Evolutionary conservation across 2,888 invertebrate species (phyloP), one percentile per base, ranked within the genome.

Genomic region (Yponomeuta plumbellus): DNA sequence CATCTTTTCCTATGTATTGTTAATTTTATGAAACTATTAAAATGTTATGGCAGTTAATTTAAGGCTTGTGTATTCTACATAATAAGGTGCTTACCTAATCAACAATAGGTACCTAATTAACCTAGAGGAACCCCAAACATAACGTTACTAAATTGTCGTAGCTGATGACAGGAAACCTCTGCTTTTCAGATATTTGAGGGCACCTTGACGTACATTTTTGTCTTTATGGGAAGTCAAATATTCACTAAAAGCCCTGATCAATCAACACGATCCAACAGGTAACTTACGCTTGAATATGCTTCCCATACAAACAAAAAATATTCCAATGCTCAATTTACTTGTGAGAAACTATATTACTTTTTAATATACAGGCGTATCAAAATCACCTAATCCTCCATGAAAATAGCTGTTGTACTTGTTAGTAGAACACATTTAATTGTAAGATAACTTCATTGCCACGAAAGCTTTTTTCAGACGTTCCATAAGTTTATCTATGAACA

Each of bases 121-220:
- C 44, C 17, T 21, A 21, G n/a, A 58, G 22, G 21, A 58, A 58
- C 58, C 20, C 22, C 21, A 58, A 8, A 58, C 21, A 2, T 22
- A n/a, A 20, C 58, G 21, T 21, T 21, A 20, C 10, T 58, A 11
- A 13, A 52, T 17, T 23, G 80, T 84, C 86, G 87, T 82, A 87
- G 88, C 89, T 88, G 90, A 90, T 77, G 88, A 89, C 80, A 83
- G 86, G 89, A 81, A 40, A 74, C 81, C 76, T 22, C 89, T 91
- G 90, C 90, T 79, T 85, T 77, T 88, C 89, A 87, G 90, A 91
- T 83, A 88, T 80, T 78, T 71, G 89, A 90, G 89, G 90, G 87
- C 74, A 65, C 40, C 62, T 34, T 59, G 61, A 61, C 21, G 61
- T 57, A 61, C 4, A 23, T 17, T 23, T 61, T n/a, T 39, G 17